Percentiles rank a stretch among this genome's conserved stretches.
phyloP scores from a whole-genome alignment of 2,797 vertebrate genomes.

The Mastacembelus armatus region DNA sequence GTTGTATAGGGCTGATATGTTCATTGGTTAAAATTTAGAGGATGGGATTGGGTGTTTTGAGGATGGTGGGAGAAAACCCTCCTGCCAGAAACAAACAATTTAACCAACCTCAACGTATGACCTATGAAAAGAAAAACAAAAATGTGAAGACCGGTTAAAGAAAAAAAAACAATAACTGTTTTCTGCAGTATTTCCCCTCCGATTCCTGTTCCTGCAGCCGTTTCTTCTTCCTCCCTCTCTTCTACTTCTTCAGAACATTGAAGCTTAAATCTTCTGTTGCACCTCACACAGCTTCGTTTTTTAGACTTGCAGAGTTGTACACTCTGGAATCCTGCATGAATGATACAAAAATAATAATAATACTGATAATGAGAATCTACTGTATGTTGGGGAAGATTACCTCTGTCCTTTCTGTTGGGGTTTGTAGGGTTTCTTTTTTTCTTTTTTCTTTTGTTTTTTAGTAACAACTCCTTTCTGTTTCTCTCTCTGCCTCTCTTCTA shows the following conservation, averaged over 20 bases:
- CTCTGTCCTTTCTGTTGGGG: constrained; percentile 78
- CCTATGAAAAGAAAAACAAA: constrained; percentile 69
- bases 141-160: constrained; percentile 62
- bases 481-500: constrained; percentile 67
- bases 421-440: constrained; percentile 76
- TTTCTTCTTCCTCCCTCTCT: constrained; percentile 71
- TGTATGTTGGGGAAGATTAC: constrained; percentile 72
- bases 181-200: constrained; percentile 85
- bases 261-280: constrained; percentile 88
- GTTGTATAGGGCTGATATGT: constrained; percentile 44
- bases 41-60: constrained; percentile 41
- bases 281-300: constrained; percentile 81
- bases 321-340: constrained; percentile 87
- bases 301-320: constrained; percentile 78
- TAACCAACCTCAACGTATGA: constrained; percentile 65
- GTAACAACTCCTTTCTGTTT: constrained; percentile 71
- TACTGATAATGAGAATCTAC: constrained; percentile 82
- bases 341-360: constrained; percentile 79
- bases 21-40: constrained; percentile 59
- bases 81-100: constrained; percentile 64
- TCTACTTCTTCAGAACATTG: constrained; percentile 83
- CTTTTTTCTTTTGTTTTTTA: constrained; percentile 66
- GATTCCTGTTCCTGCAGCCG: constrained; percentile 80
- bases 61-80: constrained; percentile 50
- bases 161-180: constrained; percentile 70